A percentile compares a stretch with the other conserved stretches of the same genome.
These are phyloP conservation scores for Drosophila tripunctata DNA, from an alignment of 2,888 invertebrate genomes.

Conservation along the genomic window DNA sequence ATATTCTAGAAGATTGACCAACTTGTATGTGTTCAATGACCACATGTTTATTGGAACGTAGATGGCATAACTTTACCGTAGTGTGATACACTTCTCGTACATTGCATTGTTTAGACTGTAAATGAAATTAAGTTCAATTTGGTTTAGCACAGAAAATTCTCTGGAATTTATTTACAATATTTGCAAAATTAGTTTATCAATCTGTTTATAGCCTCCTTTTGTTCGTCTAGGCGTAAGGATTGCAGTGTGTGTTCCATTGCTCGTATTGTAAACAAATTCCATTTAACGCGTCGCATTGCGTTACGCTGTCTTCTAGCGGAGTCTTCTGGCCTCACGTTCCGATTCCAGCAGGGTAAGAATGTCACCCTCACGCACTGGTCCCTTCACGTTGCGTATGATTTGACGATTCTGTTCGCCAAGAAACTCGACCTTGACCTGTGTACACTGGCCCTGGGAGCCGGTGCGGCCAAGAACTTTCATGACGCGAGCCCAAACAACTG, in stretches of 20 bases:
- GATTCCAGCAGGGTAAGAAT: conserved; percentile 99
- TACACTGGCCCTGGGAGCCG: conserved; percentile 99
- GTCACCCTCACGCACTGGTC: conserved; percentile 99
- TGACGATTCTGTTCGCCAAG: conserved; percentile 98
- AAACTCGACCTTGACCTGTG: conserved; percentile 99
- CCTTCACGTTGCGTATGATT: conserved; percentile 99
- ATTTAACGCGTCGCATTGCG: conserved; percentile 8
- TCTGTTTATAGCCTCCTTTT: conserved; percentile 87
- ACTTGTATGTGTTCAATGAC: too few relatives aligned
- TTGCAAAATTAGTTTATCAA: conserved; percentile 34
- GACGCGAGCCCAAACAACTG: conserved; percentile 94
- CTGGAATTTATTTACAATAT: conserved; percentile 67
- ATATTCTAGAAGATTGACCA: too few relatives aligned
- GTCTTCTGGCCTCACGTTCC: conserved; percentile 99
- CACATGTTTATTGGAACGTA: too few relatives aligned
- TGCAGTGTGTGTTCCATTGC: conserved; percentile 4
- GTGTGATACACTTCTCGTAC: too few relatives aligned
- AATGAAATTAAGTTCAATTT: too few relatives aligned
- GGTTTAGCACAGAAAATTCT: conserved; percentile 58
- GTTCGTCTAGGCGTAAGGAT: not conserved
- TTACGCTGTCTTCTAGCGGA: conserved; percentile 89
- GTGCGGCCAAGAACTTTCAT: conserved; percentile 99
- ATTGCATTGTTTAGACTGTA: too few relatives aligned
- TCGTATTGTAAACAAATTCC: conserved; percentile 30
- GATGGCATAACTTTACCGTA: too few relatives aligned